phyloP scores from a whole-genome alignment of 1,140 invertebrate genomes.

The Formica exsecta region DNA sequence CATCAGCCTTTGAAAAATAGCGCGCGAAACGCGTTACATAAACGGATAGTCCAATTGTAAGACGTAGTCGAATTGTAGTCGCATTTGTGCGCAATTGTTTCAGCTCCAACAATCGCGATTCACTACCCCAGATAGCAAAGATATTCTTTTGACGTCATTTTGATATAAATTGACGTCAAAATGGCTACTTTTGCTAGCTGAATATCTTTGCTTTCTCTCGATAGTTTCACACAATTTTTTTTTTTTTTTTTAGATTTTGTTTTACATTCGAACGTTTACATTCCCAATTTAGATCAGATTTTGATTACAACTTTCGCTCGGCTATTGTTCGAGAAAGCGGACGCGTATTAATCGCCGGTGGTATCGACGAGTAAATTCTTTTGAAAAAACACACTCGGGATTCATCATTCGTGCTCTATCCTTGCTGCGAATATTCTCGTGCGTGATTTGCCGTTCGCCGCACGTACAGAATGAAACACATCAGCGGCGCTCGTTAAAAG shows the following conservation, averaged over 20 bases:
- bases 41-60: background rate
- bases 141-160: no score
- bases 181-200: no score
- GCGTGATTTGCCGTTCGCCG: background rate
- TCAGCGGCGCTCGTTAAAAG: constrained; percentile 26
- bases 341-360: background rate
- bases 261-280: background rate
- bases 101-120: background rate
- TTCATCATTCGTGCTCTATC: background rate
- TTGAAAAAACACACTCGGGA: constrained; percentile 22
- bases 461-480: constrained; percentile 39
- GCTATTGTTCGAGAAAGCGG: background rate
- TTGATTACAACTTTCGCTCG: background rate
- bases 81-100: background rate
- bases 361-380: constrained; percentile 27
- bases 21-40: no score
- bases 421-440: constrained; percentile 1
- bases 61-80: background rate
- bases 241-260: background rate
- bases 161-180: no score
- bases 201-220: background rate
- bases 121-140: no score
- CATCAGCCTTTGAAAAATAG: constrained; percentile 6
- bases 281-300: constrained; percentile 13
- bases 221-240: background rate